A percentile compares a stretch with the other conserved stretches of the same genome.
phyloP scores from a whole-genome alignment of 1,140 invertebrate genomes.

The Platyscapa corneri region DNA sequence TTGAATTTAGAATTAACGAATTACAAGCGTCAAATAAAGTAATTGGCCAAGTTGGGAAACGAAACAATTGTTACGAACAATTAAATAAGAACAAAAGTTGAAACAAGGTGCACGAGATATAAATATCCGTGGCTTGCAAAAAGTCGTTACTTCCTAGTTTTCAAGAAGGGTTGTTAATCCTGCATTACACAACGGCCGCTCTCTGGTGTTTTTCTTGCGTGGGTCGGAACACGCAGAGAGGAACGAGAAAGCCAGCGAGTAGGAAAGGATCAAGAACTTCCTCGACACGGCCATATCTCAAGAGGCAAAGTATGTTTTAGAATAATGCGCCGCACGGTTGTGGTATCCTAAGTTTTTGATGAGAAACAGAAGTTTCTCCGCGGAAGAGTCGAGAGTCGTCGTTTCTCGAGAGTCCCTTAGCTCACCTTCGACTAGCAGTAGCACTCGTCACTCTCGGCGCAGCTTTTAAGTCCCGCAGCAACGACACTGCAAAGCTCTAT shows the following conservation, averaged over 20 bases:
- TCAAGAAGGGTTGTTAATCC: conserved; percentile 50
- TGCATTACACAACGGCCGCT: neutral
- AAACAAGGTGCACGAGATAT: neutral
- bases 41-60: neutral
- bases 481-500: neutral
- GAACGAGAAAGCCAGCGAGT: neutral
- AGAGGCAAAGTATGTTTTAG: conserved; percentile 50
- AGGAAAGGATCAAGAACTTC: conserved; percentile 55
- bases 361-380: conserved; percentile 49
- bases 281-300: conserved; percentile 49
- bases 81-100: neutral
- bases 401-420: neutral
- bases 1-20: too few relatives aligned
- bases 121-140: neutral
- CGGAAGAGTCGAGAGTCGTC: conserved; percentile 25
- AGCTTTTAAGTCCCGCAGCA: neutral
- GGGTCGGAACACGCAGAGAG: neutral
- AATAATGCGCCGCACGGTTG: conserved; percentile 42
- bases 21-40: too few relatives aligned
- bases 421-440: conserved; percentile 31
- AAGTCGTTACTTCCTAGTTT: conserved; percentile 39
- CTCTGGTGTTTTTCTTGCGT: conserved; percentile 33
- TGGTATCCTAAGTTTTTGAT: conserved; percentile 50
- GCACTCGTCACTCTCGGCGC: neutral
- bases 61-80: neutral